Evolutionary conservation across 2,888 invertebrate genomes (phyloP).

Genomic region (Sabatieria punctata): DNA sequence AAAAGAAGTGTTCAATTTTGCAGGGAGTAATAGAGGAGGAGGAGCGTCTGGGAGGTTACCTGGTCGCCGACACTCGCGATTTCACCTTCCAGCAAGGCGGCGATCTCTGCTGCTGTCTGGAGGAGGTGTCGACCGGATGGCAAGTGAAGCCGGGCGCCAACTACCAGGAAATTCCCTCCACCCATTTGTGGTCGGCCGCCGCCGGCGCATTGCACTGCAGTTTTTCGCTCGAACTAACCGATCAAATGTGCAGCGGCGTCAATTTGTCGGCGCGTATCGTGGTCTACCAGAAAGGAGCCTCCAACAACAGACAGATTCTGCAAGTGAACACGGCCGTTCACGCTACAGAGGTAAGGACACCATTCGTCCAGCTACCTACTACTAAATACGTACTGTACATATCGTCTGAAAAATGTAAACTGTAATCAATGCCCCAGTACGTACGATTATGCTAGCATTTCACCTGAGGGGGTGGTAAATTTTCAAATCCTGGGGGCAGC

Average conservation of each 20-base stretch:
- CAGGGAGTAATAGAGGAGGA: slow-evolving; percentile 43
- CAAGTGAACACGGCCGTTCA: slow-evolving; percentile 30
- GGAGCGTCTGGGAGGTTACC: slow-evolving; percentile 53
- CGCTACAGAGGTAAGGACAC: neutral
- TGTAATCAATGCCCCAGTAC: too few species aligned
- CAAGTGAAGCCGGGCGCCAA: slow-evolving; percentile 59
- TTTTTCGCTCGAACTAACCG: slow-evolving; percentile 45
- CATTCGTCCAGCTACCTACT: too few species aligned
- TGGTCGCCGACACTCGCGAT: slow-evolving; percentile 71
- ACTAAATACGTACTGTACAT: too few species aligned
- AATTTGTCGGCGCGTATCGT: slow-evolving; percentile 51
- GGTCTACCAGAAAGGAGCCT: slow-evolving; percentile 55
- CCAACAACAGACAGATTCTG: slow-evolving; percentile 45
- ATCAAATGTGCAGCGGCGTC: slow-evolving; percentile 18
- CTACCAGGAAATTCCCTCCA: slow-evolving; percentile 40
- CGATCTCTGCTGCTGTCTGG: slow-evolving; percentile 67
- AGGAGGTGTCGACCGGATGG: slow-evolving; percentile 73
- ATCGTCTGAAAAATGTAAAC: too few species aligned
- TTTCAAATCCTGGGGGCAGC: too few species aligned
- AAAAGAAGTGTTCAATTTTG: too few species aligned
- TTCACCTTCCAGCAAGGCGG: slow-evolving; percentile 75
- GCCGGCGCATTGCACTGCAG: slow-evolving; percentile 54
- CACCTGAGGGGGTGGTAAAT: too few species aligned
- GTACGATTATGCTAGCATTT: too few species aligned
- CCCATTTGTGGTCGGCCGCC: slow-evolving; percentile 64